A percentile compares a stretch with the other conserved stretches of the same genome.
Evolutionary conservation across 2,113 vertebrate genomes (phyloP).

Genomic region (Blennius ocellaris): DNA sequence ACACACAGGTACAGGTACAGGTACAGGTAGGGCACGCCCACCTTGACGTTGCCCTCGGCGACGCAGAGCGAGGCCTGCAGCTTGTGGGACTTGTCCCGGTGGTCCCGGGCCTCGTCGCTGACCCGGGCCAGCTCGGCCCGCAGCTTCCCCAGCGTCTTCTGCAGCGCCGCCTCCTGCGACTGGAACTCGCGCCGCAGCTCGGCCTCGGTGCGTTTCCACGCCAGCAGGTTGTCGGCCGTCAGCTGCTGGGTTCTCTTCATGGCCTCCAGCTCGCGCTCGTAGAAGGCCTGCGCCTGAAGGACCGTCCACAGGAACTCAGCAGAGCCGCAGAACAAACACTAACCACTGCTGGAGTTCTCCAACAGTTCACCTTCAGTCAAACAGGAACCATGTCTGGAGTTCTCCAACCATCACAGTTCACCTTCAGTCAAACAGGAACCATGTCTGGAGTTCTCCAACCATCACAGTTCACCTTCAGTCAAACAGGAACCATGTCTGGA

Average conservation of each 20-base stretch:
- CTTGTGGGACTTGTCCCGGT: slow-evolving; percentile 91
- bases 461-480: too few species aligned
- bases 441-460: too few species aligned
- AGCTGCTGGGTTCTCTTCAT: slow-evolving; percentile 97
- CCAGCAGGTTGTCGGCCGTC: slow-evolving; percentile 93
- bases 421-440: too few species aligned
- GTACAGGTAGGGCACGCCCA: slow-evolving; percentile 73
- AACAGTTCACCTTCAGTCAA: too few species aligned
- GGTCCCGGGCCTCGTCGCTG: slow-evolving; percentile 92
- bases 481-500: too few species aligned
- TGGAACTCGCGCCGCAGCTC: slow-evolving; percentile 96
- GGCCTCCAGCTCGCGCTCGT: slow-evolving; percentile 95
- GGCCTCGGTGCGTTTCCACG: slow-evolving; percentile 95
- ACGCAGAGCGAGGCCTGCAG: slow-evolving; percentile 88
- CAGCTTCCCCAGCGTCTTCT: slow-evolving; percentile 84
- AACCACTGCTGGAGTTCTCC: too few species aligned
- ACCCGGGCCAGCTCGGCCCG: slow-evolving; percentile 84
- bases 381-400: too few species aligned
- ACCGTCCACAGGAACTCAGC: too few species aligned
- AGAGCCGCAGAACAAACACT: too few species aligned
- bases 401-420: too few species aligned
- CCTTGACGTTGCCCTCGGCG: slow-evolving; percentile 90
- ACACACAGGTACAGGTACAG: too few species aligned
- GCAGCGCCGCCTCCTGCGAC: slow-evolving; percentile 91
- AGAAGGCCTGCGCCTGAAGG: slow-evolving; percentile 90